phyloP scores from a whole-genome alignment of 2,797 vertebrate species.

The Malacoraja senta region DNA sequence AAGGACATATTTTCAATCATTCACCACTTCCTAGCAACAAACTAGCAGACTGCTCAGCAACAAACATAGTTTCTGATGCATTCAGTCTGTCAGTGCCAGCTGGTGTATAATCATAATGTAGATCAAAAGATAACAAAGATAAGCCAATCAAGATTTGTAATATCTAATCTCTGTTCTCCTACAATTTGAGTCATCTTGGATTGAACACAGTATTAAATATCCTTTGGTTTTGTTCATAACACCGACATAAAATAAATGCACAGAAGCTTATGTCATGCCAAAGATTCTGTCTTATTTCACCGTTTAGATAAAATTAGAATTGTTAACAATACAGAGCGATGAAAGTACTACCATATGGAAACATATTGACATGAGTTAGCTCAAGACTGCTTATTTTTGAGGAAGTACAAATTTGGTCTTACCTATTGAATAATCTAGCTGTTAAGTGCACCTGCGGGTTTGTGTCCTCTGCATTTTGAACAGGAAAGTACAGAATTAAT shows the following conservation, averaged over 20 bases:
- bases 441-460: not conserved
- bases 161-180: not conserved
- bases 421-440: not conserved
- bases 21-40: constrained; percentile 33
- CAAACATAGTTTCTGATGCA: constrained; percentile 31
- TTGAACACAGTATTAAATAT: not conserved
- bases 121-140: constrained; percentile 26
- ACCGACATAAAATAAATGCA: not conserved
- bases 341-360: not conserved
- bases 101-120: constrained; percentile 37
- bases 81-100: constrained; percentile 36
- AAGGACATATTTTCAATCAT: not conserved
- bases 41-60: constrained; percentile 23
- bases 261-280: not conserved
- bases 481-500: not conserved
- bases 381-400: too few relatives aligned
- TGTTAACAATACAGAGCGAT: not conserved
- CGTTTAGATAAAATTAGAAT: not conserved
- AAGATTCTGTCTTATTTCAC: not conserved
- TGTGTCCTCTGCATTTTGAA: not conserved
- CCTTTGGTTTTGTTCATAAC: not conserved
- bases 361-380: not conserved
- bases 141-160: constrained; percentile 22
- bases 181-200: constrained; percentile 5
- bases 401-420: not conserved